Evolutionary conservation across 2,113 vertebrate genomes (phyloP), one percentile per base, ranked within the genome.

Genomic region (Sceloporus undulatus): DNA sequence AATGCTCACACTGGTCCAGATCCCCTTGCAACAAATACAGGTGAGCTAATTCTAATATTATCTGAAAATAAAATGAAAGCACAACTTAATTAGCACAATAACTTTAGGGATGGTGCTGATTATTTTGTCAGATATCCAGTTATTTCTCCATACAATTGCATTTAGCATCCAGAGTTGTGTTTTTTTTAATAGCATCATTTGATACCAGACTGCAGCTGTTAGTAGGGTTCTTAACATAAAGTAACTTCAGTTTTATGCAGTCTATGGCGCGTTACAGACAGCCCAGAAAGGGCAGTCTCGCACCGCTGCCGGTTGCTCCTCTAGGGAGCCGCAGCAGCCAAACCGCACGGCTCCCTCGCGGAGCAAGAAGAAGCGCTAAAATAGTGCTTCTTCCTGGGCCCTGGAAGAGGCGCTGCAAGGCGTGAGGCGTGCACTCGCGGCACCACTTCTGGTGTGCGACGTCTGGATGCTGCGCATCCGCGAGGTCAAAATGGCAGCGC

Each of bases 1-100:
- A 94, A 25, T 95, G 93, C 82, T 97, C 94, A 10, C 97, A 97
- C 66, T 95, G 82, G 71, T 97, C 96, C 90, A 96, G 88, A 18
- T 97, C 92, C 9, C 95, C 96, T 91, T 95, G 95, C 3, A 94
- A 92, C 87, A 97, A 92, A 85, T 95, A 94, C 48, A 97, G 94
- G 85, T 9, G 85, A 0, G 96, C 94, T 86, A 97, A 90, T 54
- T 96, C 94, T 83, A 96, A 70, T 84, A 94, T 82, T 90, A 96
- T 92, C 96, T 97, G 94, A 27, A 84, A 94, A 81, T 59, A 82
- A 54, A 65, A 68, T 78, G 29, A 29, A 83, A 84, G 34, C 34
- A 34, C 34, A 68, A 40, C 71, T 19, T 38, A 59, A 40, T 73
- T 34, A 81, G 52, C 52, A 74, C 27, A 27, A 70, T 25, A 56